Conservation (phyloP, 2,113 vertebrate species). For the Poicephalus meyeri region DNA sequence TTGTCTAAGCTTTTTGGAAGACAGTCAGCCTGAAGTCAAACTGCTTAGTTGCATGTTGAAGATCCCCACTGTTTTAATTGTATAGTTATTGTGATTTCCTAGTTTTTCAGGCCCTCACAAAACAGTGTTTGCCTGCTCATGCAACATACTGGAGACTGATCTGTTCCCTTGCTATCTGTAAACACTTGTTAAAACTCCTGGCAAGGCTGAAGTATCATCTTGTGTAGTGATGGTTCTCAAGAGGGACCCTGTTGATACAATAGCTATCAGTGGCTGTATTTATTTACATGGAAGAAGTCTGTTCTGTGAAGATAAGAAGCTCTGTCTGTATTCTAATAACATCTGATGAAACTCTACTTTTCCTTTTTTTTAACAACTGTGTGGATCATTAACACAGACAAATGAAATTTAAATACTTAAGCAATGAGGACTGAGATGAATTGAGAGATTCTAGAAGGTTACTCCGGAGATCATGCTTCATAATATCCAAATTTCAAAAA, state of each 20-base stretch:
- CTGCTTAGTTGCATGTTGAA: not conserved
- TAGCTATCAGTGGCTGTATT: not conserved
- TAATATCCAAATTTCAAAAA: not conserved
- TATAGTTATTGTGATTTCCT: not conserved
- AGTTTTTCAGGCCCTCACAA: not conserved
- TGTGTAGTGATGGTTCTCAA: not conserved
- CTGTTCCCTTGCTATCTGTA: not conserved
- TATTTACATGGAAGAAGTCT: not conserved
- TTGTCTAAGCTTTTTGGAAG: not conserved
- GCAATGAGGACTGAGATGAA: not conserved
- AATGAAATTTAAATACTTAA: not conserved
- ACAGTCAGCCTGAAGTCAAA: not conserved
- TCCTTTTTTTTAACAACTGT: not conserved
- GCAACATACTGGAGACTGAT: not conserved
- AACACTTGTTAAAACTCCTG: not conserved
- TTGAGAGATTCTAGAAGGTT: not conserved
- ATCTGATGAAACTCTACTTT: not conserved
- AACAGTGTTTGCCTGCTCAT: not conserved
- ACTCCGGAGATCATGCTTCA: not conserved
- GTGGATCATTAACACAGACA: not conserved
- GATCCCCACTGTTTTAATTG: not conserved
- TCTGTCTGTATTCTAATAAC: not conserved
- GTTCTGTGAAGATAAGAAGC: not conserved
- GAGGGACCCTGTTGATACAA: not conserved
- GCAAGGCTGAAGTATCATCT: not conserved